Evolutionary conservation across 35 echinoderm and acorn worm genomes (phyloP), one percentile per base, ranked within the genome.

Genomic region (Eucidaris tribuloides): DNA sequence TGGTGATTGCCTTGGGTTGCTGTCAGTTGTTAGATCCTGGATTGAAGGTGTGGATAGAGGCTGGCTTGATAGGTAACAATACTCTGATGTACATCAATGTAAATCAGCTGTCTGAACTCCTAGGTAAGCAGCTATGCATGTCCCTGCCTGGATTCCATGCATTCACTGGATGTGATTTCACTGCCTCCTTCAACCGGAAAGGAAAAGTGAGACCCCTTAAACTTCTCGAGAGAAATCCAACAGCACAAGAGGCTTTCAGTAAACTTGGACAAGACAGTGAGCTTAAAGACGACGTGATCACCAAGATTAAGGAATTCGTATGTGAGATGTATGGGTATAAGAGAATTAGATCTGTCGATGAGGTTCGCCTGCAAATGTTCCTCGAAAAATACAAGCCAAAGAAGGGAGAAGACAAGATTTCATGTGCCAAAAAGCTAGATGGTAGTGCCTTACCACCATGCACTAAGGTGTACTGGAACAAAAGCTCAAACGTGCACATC

Each of bases 81-180:
- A 74, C 68, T 7, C 68, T 36, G 5, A 74, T 29, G n/a, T 74
- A 74, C 35, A 74, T 74, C 30, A 74, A 39, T 39, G 35, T 74
- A 3, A 40, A 74, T 30, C 63, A 66, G 13, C 9, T 66, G 35
- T 39, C 32, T 32, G 28, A 3, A 34, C 30, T 39, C 5, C 28
- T 64, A 11, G 41, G 82, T 23, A 19, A 18, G 2, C 20, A 5
- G 58, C 44, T 68, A 46, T 84, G 58, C 62, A 84, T 30, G 41
- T 37, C 82, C 31, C 82, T 84, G 9, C 82, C 82, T 13, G 82
- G 29, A 84, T 84, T 46, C 52, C 82, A 84, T 46, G 62, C 82
- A 22, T 84, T 84, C 42, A 84, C 82, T 27, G 61, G 82, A 27
- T 84, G 60, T 49, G 82, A 84, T 71, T 71, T 45, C 52, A 84